These are phyloP conservation scores for Perccottus glenii DNA, from an alignment of 2,113 vertebrate species.

Conservation along the genomic window DNA sequence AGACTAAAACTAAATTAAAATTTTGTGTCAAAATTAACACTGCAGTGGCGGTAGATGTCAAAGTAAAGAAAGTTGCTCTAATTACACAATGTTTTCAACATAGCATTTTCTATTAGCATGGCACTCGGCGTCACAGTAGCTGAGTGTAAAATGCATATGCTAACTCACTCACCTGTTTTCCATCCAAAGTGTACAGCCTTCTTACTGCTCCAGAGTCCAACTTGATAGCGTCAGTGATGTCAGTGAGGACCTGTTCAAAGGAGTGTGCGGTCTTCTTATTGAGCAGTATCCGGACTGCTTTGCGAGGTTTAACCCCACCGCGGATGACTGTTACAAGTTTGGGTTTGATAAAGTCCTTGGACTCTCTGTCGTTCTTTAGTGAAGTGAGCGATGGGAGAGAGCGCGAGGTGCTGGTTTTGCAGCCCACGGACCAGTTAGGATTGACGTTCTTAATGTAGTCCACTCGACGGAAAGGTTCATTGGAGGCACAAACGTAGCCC, in stretches of 20 bases:
- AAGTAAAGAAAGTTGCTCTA: too few species aligned
- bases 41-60: too few species aligned
- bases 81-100: too few species aligned
- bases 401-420: conserved; percentile 83
- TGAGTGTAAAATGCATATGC: not conserved
- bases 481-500: conserved; percentile 97
- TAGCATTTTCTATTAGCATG: too few species aligned
- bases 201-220: conserved; percentile 95
- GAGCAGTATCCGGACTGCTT: conserved; percentile 94
- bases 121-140: too few species aligned
- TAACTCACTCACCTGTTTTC: conserved; percentile 88
- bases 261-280: conserved; percentile 99
- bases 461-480: conserved; percentile 90
- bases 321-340: conserved; percentile 97
- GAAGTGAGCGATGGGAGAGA: conserved; percentile 82
- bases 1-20: too few species aligned
- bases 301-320: conserved; percentile 94
- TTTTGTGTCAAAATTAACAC: too few species aligned
- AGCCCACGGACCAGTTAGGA: conserved; percentile 96
- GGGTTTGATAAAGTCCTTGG: conserved; percentile 96
- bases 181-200: conserved; percentile 93
- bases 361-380: conserved; percentile 84
- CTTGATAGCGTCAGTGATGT: conserved; percentile 98
- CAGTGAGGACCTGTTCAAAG: conserved; percentile 95
- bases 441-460: conserved; percentile 96